Conservation (phyloP, 2,888 invertebrate genomes). For the Dryococelus australis region DNA sequence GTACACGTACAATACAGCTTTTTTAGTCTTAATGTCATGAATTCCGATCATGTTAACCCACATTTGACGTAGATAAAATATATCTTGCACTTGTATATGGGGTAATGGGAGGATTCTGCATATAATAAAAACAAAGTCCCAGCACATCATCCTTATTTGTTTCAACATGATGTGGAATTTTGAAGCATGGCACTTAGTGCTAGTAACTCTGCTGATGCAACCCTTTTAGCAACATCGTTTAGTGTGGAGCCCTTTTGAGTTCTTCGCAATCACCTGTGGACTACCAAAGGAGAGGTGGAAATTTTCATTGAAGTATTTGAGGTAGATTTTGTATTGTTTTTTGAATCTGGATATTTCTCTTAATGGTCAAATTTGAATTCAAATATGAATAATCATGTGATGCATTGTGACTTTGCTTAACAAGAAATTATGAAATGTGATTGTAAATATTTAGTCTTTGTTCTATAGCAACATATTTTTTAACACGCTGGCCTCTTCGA, state of each 20-base stretch:
- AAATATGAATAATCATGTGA: background rate
- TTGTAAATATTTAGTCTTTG: background rate
- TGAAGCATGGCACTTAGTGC: background rate
- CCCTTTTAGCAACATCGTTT: background rate
- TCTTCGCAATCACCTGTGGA: background rate
- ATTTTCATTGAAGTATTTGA: background rate
- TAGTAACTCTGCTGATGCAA: too few species aligned
- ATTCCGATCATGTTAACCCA: background rate
- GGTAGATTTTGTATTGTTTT: background rate
- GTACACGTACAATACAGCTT: background rate
- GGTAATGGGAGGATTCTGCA: background rate
- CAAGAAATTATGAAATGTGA: background rate
- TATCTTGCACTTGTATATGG: background rate
- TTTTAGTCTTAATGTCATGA: background rate
- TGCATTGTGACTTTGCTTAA: background rate
- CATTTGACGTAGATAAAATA: background rate
- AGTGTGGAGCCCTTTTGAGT: background rate
- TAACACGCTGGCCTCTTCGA: background rate
- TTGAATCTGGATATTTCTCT: background rate
- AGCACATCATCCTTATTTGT: background rate
- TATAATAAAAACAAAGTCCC: background rate
- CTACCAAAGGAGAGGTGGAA: background rate
- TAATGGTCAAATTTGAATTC: background rate
- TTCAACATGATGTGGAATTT: background rate
- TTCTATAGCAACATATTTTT: background rate